Percentiles rank a stretch among this genome's conserved stretches.
Evolutionary conservation across 2,888 invertebrate species (phyloP).

Genomic region (Cephus nigrinus): DNA sequence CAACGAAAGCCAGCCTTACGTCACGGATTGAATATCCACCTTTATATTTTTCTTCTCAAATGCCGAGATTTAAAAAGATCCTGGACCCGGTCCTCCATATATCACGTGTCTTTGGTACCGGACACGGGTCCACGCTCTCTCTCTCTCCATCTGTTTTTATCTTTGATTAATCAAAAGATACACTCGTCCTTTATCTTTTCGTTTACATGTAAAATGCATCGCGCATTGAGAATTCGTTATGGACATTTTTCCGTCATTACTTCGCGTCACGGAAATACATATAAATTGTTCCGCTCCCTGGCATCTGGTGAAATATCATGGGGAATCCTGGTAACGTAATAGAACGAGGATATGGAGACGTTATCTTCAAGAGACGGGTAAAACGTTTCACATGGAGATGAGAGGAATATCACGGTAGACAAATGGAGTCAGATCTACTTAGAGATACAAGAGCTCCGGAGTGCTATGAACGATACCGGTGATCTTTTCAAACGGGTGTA

Average conservation of each 20-base stretch:
- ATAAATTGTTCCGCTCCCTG: neutral
- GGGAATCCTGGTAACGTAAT: slow-evolving; percentile 1
- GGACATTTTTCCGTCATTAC: neutral
- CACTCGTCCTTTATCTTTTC: slow-evolving; percentile 16
- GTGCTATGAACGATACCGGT: slow-evolving; percentile 14
- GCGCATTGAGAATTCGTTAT: neutral
- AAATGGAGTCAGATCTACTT: slow-evolving; percentile 24
- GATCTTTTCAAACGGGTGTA: slow-evolving; percentile 7
- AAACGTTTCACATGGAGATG: slow-evolving; percentile 23
- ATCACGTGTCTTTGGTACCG: neutral
- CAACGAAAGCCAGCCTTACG: neutral
- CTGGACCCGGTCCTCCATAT: neutral
- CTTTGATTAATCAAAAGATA: slow-evolving; percentile 12
- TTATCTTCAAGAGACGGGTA: slow-evolving; percentile 17
- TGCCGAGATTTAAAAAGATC: neutral
- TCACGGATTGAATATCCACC: neutral
- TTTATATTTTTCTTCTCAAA: neutral
- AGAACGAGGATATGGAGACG: slow-evolving; percentile 12
- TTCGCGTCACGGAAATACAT: neutral
- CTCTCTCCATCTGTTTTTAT: neutral
- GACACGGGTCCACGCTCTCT: neutral
- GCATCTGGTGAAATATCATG: neutral
- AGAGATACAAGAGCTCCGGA: slow-evolving; percentile 13
- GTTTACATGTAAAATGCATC: slow-evolving; percentile 15
- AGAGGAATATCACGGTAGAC: slow-evolving; percentile 22